Evolutionary conservation across 2,797 vertebrate genomes (phyloP).

Genomic region (Hoplostethus mediterraneus): DNA sequence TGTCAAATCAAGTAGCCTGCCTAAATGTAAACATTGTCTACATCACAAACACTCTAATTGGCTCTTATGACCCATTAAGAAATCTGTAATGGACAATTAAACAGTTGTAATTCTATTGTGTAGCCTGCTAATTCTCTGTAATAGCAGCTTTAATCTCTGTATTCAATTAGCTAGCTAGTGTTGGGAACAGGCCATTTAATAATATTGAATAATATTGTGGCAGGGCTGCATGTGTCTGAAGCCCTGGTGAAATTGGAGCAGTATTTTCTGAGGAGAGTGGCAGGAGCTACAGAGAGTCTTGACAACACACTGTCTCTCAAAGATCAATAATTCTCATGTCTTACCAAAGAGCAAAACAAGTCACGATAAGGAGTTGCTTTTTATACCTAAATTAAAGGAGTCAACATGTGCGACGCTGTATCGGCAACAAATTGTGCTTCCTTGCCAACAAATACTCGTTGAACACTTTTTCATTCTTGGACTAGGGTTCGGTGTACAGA

Average conservation of each 20-base stretch:
- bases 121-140: conserved; percentile 18
- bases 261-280: neutral
- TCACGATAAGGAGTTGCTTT: conserved; percentile 10
- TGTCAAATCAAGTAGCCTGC: neutral
- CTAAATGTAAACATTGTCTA: conserved; percentile 9
- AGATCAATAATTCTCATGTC: conserved; percentile 14
- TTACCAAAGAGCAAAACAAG: conserved; percentile 15
- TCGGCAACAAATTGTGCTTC: conserved; percentile 12
- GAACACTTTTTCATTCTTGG: conserved; percentile 48
- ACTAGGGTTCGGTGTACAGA: conserved; percentile 52
- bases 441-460: conserved; percentile 39
- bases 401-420: conserved; percentile 22
- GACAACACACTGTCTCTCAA: conserved; percentile 6
- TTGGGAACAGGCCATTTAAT: conserved; percentile 11
- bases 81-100: conserved; percentile 23
- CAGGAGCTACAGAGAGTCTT: neutral
- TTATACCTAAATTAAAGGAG: neutral
- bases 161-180: neutral
- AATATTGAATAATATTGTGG: conserved; percentile 11
- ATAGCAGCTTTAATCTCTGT: conserved; percentile 10
- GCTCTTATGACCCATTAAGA: conserved; percentile 16
- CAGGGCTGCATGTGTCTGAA: neutral
- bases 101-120: conserved; percentile 14
- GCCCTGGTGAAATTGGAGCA: conserved; percentile 1
- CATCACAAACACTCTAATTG: conserved; percentile 2